Evolutionary conservation across 1,140 invertebrate species (phyloP), one percentile per base, ranked within the genome.

Genomic region (Pachyrhynchus sulphureomaculatus): DNA sequence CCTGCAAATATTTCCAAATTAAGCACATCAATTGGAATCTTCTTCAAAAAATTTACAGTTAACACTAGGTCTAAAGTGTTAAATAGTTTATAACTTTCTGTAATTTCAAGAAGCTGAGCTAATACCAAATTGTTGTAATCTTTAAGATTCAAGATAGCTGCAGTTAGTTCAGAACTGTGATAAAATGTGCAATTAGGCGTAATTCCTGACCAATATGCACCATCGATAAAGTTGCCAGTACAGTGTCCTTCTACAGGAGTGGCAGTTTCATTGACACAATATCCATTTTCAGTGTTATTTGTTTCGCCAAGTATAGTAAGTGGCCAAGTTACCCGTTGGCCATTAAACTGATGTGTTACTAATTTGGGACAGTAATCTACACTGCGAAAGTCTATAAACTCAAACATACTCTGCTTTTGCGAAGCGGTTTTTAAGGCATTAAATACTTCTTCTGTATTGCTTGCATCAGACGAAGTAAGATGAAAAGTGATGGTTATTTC

Each of bases 401-500:
- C 42, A 45, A 62, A 62, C 17, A 51, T 26, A 15, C 8, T 39
- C 21, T 62, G 60, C 12, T 20, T n/a, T 29, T 34, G 10, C 4
- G 13, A 29, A 6, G 55, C 55, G 10, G 12, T 20, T 42, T 41
- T 49, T 41, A 62, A 36, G 9, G 21, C 15, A n/a, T 55, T 13
- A 29, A 29, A 62, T 55, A 55, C 60, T 15, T 48, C 29, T 34
- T 9, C 12, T 13, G n/a, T 39, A 45, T 56, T 41, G 3, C 2
- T 10, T n/a, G 54, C 24, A 26, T 58, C 34, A 6, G 54, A 13
- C 15, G 54, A 59, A n/a, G 65, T 54, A 6, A 66, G 15, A 60
- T 66, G 65, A 39, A 59, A 66, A 18, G 52, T 67, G 12, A 64
- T 41, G 20, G 44, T 53, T 0, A 63, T 55, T 10, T 52, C 36